Base-by-base conservation (phyloP, 2,797 vertebrate species). In the Melanotaenia trifasciata region DNA sequence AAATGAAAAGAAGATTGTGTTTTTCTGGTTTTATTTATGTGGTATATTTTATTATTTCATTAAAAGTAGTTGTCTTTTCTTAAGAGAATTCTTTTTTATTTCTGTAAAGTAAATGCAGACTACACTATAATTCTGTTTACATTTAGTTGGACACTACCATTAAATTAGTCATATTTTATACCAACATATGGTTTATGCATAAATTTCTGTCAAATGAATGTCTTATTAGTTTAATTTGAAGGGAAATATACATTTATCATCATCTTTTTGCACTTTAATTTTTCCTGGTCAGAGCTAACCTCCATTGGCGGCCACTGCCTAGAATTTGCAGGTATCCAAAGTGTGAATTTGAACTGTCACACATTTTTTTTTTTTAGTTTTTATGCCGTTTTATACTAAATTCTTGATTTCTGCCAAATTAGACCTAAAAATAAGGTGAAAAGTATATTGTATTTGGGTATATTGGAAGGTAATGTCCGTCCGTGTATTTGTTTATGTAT, bases 1-100 rank as follows among this genome's bases (percentile, higher is more conserved):
- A 57, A 76, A 67, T 36, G 9, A n/a, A 60, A 20, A 58, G 13
- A n/a, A 1, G 12, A 0, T 24, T 38, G 26, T 63, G 67, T 77
- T 67, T 77, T 67, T 70, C 51, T 76, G 35, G 1, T 65, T 74
- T 73, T 53, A 7, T 54, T 51, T 58, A 12, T 33, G 20, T 61
- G 14, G 51, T 6, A 32, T 32, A 32, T 32, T 6, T 59, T 20
- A 36, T 0, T 22, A 24, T n/a, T 9, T 59, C 30, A 11, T 58
- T 12, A 12, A 38, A 38, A 38, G 36, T 38, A 13, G 12, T n/a
- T 60, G 0, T 60, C 24, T 14, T 51, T 22, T 54, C 6, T n/a
- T 53, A 1, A 12, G 6, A 53, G 2, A 22, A 51, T 28, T 28
- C 28, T 18, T 3, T 45, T 53, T 13, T 13, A 24, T 13, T 53